Base-by-base conservation (phyloP, 2,888 invertebrate species). In the Camponotus fellah region DNA sequence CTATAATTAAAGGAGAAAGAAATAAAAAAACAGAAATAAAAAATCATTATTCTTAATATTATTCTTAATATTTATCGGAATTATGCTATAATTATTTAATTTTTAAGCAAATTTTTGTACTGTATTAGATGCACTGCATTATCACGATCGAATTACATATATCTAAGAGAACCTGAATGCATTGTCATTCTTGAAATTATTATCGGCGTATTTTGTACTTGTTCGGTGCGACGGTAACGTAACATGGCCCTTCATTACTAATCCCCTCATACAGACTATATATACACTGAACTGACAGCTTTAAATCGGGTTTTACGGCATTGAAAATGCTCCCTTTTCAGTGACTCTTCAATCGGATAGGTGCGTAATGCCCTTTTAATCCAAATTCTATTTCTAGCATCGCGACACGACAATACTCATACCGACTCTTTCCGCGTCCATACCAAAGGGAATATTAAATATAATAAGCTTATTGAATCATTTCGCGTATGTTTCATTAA, bases 271-370 rank as follows among this genome's bases (percentile, higher is more conserved):
- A 58, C n/a, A 21, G 34, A 46, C 26, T 26, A 56, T 32, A 37
- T 26, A 68, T 60, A 49, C 46, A 60, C 37, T 62, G 60, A 66
- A 79, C 58, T 79, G 79, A 82, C 80, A 68, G 69, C 65, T 83
- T 68, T 69, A 69, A 83, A 68, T 83, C 79, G 69, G 66, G 40
- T 79, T 83, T 83, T 66, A 68, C 69, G 64, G 60, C 80, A 83
- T 79, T 83, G 69, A 80, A 68, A 68, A 68, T 43, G 62, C n/a
- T 79, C 69, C 43, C 83, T 80, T 80, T 80, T 79, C 66, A 82
- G 79, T 64, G 68, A 79, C 68, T 62, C 69, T 82, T 81, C n/a
- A 77, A 34, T 76, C 43, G 34, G 53, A 79, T 49, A 80, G 82
- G 32, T 58, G n/a, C 53, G 40, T 68, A 80, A 68, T 68, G 83